Conservation (phyloP, 2,888 invertebrate genomes). For the Tricholauxania praeusta region DNA sequence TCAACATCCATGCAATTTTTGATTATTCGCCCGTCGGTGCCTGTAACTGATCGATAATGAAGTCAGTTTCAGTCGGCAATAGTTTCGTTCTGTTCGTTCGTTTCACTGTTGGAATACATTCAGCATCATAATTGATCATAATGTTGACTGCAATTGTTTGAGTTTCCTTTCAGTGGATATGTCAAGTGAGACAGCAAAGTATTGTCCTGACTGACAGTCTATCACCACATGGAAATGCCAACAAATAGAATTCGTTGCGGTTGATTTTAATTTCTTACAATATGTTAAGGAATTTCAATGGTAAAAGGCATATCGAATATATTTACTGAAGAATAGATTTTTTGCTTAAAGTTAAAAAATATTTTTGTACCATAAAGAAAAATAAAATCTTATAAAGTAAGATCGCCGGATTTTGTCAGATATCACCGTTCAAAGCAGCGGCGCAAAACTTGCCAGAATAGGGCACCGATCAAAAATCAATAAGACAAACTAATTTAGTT, state of each 20-base stretch:
- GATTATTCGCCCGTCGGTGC: slow-evolving; percentile 50
- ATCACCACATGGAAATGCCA: slow-evolving; percentile 25
- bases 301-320: too few relatives aligned
- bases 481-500: too few relatives aligned
- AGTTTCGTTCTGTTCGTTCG: slow-evolving; percentile 52
- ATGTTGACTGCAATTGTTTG: slow-evolving; percentile 52
- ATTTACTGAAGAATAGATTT: too few relatives aligned
- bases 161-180: slow-evolving; percentile 22
- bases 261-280: slow-evolving; percentile 5
- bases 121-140: slow-evolving; percentile 65
- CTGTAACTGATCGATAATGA: not conserved
- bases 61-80: not conserved
- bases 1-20: slow-evolving; percentile 58
- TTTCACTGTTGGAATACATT: slow-evolving; percentile 61
- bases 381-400: too few relatives aligned
- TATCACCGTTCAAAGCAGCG: too few relatives aligned
- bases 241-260: slow-evolving; percentile 23
- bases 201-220: not conserved
- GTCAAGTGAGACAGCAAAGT: not conserved
- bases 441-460: too few relatives aligned
- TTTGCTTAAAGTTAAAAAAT: too few relatives aligned
- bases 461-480: too few relatives aligned
- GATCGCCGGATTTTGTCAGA: too few relatives aligned
- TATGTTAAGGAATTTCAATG: not conserved
- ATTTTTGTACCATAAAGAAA: too few relatives aligned